Percentiles rank a stretch among this genome's conserved stretches.
Conservation (phyloP, 2,113 vertebrate genomes). For the Spea multiplicata region DNA sequence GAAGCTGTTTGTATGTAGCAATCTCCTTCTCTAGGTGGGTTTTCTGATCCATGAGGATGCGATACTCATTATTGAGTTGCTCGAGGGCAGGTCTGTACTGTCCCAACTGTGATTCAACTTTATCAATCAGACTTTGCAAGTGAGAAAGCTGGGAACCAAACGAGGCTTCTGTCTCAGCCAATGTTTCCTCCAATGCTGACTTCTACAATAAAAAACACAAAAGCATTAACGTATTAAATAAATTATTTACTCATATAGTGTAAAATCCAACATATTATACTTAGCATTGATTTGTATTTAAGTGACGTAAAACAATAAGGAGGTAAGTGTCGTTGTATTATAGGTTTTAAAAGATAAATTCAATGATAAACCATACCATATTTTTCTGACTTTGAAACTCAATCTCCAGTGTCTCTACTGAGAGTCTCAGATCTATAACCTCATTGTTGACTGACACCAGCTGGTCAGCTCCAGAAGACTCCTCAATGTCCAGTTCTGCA, state of each 20-base stretch:
- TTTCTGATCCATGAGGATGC: conserved; percentile 62
- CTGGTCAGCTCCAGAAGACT: conserved; percentile 60
- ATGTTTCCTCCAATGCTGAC: conserved; percentile 68
- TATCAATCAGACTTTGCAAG: conserved; percentile 67
- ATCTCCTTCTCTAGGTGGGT: conserved; percentile 59
- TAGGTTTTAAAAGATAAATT: too few relatives aligned
- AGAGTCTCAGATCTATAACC: conserved; percentile 58
- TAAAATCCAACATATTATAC: too few relatives aligned
- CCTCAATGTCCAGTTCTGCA: conserved; percentile 58
- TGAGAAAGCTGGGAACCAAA: conserved; percentile 66
- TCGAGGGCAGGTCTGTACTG: conserved; percentile 66
- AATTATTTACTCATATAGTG: too few relatives aligned
- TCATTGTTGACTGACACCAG: conserved; percentile 59
- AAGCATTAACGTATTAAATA: neutral
- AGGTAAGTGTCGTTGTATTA: too few relatives aligned
- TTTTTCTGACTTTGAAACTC: conserved; percentile 62
- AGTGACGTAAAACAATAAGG: too few relatives aligned
- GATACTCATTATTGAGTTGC: conserved; percentile 70
- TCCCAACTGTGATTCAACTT: conserved; percentile 63
- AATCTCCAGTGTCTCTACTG: conserved; percentile 60
- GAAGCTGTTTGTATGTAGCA: conserved; percentile 8
- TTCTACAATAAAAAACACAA: conserved; percentile 62
- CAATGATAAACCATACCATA: conserved; percentile 51
- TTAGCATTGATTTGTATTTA: too few relatives aligned
- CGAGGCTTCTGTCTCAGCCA: conserved; percentile 65